These are phyloP conservation scores for Flexamia atlantica DNA, from an alignment of 2,888 invertebrate species.

Conservation along the genomic window DNA sequence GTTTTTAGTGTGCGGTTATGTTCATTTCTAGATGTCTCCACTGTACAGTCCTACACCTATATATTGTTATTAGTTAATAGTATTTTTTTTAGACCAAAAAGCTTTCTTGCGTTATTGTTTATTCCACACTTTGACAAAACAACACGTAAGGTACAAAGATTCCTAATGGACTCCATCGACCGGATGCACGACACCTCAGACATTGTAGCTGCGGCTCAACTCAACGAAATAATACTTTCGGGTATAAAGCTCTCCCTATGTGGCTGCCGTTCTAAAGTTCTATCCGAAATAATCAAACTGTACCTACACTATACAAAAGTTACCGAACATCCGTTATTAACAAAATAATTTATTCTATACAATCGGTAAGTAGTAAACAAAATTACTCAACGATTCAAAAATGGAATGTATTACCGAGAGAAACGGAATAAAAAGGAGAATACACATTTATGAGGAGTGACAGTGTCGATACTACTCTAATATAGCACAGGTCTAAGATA, in stretches of 20 bases:
- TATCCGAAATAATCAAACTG: conserved; percentile 36
- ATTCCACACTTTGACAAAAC: conserved; percentile 65
- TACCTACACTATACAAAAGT: conserved; percentile 64
- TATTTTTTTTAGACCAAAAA: conserved; percentile 68
- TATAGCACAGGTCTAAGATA: conserved; percentile 64
- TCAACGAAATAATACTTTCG: conserved; percentile 50
- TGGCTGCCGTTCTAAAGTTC: conserved; percentile 31
- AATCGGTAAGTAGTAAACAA: conserved; percentile 62
- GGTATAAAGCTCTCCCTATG: conserved; percentile 50
- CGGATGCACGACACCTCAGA: conserved; percentile 47
- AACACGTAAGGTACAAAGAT: conserved; percentile 64
- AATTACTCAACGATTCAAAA: conserved; percentile 63
- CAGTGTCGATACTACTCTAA: conserved; percentile 59
- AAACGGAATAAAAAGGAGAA: conserved; percentile 47
- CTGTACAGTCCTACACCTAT: conserved; percentile 67
- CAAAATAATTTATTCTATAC: conserved; percentile 64
- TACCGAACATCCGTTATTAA: conserved; percentile 60
- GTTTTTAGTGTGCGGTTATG: conserved; percentile 66
- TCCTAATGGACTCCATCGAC: conserved; percentile 51
- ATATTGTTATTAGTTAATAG: conserved; percentile 62
- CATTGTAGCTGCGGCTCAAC: conserved; percentile 49
- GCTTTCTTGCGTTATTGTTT: conserved; percentile 64
- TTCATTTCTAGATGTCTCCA: conserved; percentile 60
- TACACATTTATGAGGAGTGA: conserved; percentile 61
- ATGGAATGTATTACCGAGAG: conserved; percentile 64